Base-by-base conservation (phyloP, 2,888 invertebrate species). In the Apodemia duryi region DNA sequence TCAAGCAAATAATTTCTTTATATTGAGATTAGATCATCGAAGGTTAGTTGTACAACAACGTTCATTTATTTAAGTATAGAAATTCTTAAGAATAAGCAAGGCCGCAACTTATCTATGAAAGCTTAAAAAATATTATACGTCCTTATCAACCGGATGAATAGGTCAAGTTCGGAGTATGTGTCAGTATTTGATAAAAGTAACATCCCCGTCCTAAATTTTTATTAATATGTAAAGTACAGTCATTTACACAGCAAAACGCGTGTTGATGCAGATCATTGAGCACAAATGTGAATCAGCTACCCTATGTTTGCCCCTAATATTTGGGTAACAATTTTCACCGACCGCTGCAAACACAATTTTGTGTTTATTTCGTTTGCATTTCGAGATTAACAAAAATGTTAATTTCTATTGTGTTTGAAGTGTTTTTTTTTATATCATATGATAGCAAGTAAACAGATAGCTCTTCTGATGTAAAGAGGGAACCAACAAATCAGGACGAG, bases 281-380 rank as follows among this genome's bases (percentile, higher is more conserved):
- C 82, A 76, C 72, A 72, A 82, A 82, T 81, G 81, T 77, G 77
- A 75, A 73, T 74, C 75, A 75, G 79, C 79, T 77, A 79, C 82
- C 83, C 83, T 82, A 83, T 82, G 82, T 83, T 83, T 82, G 81
- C 77, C 75, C 77, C 83, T 81, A 80, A 82, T 83, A 82, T 82
- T 83, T 79, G 10, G 28, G 54, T 46, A 77, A 80, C 81, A 84
- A 79, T 77, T 78, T 75, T 74, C 75, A 76, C 77, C 72, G 77
- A 74, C 77, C 66, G 71, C 75, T 71, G 78, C 77, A 75, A 62
- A 60, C 63, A 61, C 74, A 73, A 73, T 71, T 69, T 70, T 57
- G 57, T 72, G 77, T 74, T 67, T 67, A 69, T 68, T 63, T 38
- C 67, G 54, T 66, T 41, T 68, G 51, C 72, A 77, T 79, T 80